These are phyloP conservation scores for Nudaria mundana DNA, from an alignment of 2,888 invertebrate species.

Conservation along the genomic window DNA sequence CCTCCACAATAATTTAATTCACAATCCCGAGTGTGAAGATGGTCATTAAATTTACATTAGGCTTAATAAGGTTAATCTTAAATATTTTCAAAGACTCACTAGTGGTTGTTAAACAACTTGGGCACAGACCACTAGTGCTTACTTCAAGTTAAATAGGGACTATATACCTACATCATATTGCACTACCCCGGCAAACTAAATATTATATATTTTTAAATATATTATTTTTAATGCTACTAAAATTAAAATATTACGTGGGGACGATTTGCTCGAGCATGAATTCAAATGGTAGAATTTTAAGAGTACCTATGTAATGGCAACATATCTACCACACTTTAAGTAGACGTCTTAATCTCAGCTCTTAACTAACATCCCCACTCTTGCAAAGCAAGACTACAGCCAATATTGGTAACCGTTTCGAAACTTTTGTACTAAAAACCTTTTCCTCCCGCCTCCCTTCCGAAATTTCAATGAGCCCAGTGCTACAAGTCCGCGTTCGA, in stretches of 20 bases:
- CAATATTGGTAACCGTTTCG: constrained; percentile 49
- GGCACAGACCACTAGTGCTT: constrained; percentile 12
- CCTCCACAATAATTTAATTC: constrained; percentile 25
- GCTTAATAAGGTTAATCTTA: constrained; percentile 48
- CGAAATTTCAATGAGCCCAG: constrained; percentile 28
- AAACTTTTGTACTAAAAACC: constrained; percentile 53
- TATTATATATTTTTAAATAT: constrained; percentile 56
- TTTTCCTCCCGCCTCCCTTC: constrained; percentile 60
- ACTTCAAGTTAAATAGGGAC: constrained; percentile 26
- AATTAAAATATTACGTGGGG: constrained; percentile 36
- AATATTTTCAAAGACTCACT: constrained; percentile 26
- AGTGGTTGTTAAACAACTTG: constrained; percentile 10
- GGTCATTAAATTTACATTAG: constrained; percentile 50
- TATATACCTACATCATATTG: constrained; percentile 76
- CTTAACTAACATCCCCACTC: constrained; percentile 23
- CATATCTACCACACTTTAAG: not conserved
- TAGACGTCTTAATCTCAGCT: constrained; percentile 1
- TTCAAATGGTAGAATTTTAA: not conserved
- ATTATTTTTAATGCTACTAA: constrained; percentile 50
- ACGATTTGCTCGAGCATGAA: constrained; percentile 13
- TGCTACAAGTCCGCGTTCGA: constrained; percentile 16
- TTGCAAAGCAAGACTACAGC: constrained; percentile 52
- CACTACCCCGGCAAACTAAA: constrained; percentile 76
- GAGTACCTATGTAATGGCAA: not conserved
- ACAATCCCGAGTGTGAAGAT: constrained; percentile 42